Conservation (phyloP, 2,888 invertebrate genomes). For the Corbicula japonica region DNA sequence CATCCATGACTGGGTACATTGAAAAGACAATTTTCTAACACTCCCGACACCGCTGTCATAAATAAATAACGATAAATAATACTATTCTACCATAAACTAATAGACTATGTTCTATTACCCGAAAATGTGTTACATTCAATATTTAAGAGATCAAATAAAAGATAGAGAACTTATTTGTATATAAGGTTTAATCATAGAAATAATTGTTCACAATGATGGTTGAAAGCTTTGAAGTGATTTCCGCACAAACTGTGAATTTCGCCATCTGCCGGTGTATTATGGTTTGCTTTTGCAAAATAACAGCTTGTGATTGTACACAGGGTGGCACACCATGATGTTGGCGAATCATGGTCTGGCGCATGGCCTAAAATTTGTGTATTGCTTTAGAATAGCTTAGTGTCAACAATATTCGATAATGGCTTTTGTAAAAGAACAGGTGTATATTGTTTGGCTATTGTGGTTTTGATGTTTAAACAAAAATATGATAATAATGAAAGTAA, state of each 20-base stretch:
- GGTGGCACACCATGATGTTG: conserved; percentile 19
- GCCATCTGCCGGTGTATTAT: conserved; percentile 45
- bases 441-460: background rate
- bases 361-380: conserved; percentile 30
- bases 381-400: background rate
- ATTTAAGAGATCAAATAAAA: conserved; percentile 29
- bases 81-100: conserved; percentile 4
- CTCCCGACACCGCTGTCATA: conserved; percentile 15
- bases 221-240: conserved; percentile 24
- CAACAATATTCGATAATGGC: conserved; percentile 3
- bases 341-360: conserved; percentile 9
- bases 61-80: conserved; percentile 34
- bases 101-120: conserved; percentile 8
- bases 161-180: conserved; percentile 30
- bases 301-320: conserved; percentile 35
- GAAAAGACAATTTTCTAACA: background rate
- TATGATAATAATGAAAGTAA: background rate
- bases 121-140: conserved; percentile 27
- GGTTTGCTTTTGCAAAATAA: conserved; percentile 33
- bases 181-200: conserved; percentile 10
- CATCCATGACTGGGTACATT: conserved; percentile 1
- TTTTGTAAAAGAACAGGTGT: background rate
- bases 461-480: too few relatives aligned
- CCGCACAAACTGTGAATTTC: conserved; percentile 47
- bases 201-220: conserved; percentile 39